Conservation (phyloP, 30 jellyfish, hydroid and myxozoan species). For the Calvadosia cruxmelitensis region DNA sequence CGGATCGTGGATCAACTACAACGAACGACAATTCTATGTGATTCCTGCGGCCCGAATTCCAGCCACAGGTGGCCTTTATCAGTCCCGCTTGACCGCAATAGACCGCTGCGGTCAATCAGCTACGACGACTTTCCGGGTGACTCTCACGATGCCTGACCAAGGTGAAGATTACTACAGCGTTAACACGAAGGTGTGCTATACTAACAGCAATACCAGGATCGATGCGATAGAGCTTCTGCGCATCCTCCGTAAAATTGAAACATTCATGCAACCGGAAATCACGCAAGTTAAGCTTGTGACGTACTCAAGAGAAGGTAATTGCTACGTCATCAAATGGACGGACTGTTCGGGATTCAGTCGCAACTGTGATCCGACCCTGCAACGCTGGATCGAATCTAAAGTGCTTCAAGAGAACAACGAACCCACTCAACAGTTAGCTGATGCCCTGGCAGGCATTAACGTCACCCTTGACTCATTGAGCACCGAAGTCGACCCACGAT, state of each 20-base stretch:
- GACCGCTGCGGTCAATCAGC: constrained; percentile 61
- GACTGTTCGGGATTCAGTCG: neutral
- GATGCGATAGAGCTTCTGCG: neutral
- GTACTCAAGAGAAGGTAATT: neutral
- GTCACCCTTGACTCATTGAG: neutral
- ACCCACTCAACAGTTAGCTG: too few species aligned
- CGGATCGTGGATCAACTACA: constrained; percentile 39
- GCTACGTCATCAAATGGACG: neutral
- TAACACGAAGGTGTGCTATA: neutral
- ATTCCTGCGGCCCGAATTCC: constrained; percentile 28
- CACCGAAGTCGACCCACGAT: neutral
- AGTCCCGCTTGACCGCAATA: constrained; percentile 24
- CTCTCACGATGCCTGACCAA: constrained; percentile 3
- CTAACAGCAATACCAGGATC: neutral
- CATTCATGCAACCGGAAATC: neutral
- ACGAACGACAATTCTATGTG: constrained; percentile 16
- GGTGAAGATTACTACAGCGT: neutral
- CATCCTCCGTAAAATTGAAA: neutral
- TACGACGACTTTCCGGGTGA: constrained; percentile 9
- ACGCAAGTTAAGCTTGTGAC: neutral
- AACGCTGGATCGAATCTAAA: neutral
- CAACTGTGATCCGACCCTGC: neutral
- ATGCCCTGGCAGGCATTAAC: neutral
- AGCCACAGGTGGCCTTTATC: constrained; percentile 25
- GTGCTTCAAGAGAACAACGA: neutral